Evolutionary conservation across 2,888 invertebrate genomes (phyloP), one percentile per base, ranked within the genome.

Genomic region (Ariolimax columbianus): DNA sequence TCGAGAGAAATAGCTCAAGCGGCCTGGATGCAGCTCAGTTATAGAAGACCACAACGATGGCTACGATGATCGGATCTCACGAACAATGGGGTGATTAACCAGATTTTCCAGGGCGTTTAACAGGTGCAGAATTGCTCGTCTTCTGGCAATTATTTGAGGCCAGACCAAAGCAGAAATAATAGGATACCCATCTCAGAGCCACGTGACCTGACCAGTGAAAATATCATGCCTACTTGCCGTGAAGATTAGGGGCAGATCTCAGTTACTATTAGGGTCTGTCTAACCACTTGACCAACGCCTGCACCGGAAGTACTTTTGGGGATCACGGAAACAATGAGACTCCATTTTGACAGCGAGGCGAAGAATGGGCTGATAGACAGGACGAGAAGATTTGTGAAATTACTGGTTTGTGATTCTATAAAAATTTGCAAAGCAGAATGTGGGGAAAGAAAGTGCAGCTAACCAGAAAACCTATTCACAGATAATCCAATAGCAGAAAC

Each of bases 171-270:
- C 55, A 14, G 59, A 59, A 9, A 55, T 33, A 66, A 79, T 79
- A 40, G n/a, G n/a, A 26, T 66, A 26, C 66, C 33, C 78, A 59
- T 63, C 38, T 26, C 36, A 6, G 63, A 38, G 79, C 43, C 79
- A 66, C 68, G 79, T 59, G 79, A 38, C 79, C 3, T 1, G 23
- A 1, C 79, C 66, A 79, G 38, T 66, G 66, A 66, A 79, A 79
- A 79, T 66, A 79, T 66, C 79, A 38, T 1, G 40, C 33, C 36
- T 23, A 66, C 43, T 40, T 33, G 79, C 43, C 26, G n/a, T 26
- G 66, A 63, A 63, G 43, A 79, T 43, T 66, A 66, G 79, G 66
- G n/a, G 66, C 66, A 36, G 7, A 38, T 63, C 59, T 63, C 36
- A 38, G 59, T 11, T 17, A 40, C 79, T 30, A 66, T 66, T 79